Base-by-base conservation (phyloP, 2,888 invertebrate genomes). In the Cataglyphis albicans region DNA sequence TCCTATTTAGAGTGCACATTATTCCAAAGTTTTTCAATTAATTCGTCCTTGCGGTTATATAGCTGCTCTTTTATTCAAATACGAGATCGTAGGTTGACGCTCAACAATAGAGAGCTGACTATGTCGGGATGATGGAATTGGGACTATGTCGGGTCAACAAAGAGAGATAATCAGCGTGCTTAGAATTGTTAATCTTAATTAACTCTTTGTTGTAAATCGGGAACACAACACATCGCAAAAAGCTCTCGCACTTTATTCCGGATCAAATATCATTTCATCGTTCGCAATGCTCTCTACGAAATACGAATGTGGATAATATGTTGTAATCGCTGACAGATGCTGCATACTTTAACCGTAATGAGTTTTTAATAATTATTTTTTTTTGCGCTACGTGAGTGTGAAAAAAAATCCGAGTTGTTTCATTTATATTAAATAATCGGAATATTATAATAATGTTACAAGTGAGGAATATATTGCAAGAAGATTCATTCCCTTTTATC, bases 101-200 rank as follows among this genome's bases (percentile, higher is more conserved):
- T 0, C 81, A 55, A 87, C 88, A 88, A 89, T 89, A 81, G 82
- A 32, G 57, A 21, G 72, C 70, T 59, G 83, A 89, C 87, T 85
- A 87, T 84, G 85, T 87, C 83, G 76, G 82, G 52, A 52, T 52
- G 52, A 52, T n/a, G 32, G 87, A 82, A 88, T 86, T 82, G 73
- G 83, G 85, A 86, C 87, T 84, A 89, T 84, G 87, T 87, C 83
- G 78, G 83, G 57, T 76, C 80, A 76, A 87, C 87, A 83, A 89
- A 87, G 87, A 86, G 87, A 87, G 84, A 89, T 88, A 85, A 88
- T 88, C 80, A 81, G 84, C 87, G 81, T 76, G 80, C 84, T 84
- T 85, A 83, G 81, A 80, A 88, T 89, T 88, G 89, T 87, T 88
- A 89, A 89, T 87, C 85, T 87, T 88, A 89, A 87, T 88, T 88